phyloP scores from a whole-genome alignment of 2,888 invertebrate species.

The Trichacis sp. region DNA sequence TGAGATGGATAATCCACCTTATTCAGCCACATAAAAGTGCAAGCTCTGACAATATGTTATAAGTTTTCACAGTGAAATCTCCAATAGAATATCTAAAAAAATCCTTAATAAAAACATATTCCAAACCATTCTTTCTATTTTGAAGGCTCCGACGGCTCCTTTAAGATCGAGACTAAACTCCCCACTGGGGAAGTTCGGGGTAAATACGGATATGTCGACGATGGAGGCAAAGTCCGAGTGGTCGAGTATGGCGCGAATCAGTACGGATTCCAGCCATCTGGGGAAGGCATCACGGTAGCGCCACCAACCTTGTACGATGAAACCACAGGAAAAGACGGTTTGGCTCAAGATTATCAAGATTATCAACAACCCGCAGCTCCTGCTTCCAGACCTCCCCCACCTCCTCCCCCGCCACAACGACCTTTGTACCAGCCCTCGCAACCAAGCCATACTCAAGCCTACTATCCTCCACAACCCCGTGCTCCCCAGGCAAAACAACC shows the following conservation, averaged over 20 bases:
- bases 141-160: slow-evolving; percentile 83
- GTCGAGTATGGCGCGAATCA: slow-evolving; percentile 91
- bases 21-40: too few relatives aligned
- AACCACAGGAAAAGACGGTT: slow-evolving; percentile 61
- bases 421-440: slow-evolving; percentile 34
- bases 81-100: too few relatives aligned
- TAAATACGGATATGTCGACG: slow-evolving; percentile 91
- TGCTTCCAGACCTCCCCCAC: slow-evolving; percentile 51
- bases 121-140: too few relatives aligned
- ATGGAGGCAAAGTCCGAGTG: slow-evolving; percentile 82
- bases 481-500: slow-evolving; percentile 47
- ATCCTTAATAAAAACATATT: too few relatives aligned
- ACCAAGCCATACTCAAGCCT: slow-evolving; percentile 57
- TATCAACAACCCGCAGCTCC: slow-evolving; percentile 48
- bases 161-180: slow-evolving; percentile 90
- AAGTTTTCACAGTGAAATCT: too few relatives aligned
- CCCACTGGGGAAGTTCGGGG: slow-evolving; percentile 87
- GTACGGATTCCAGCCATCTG: slow-evolving; percentile 87
- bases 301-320: slow-evolving; percentile 70
- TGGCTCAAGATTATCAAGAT: slow-evolving; percentile 55
- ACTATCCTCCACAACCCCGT: slow-evolving; percentile 48
- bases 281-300: slow-evolving; percentile 86
- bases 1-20: too few relatives aligned
- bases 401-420: slow-evolving; percentile 46
- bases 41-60: too few relatives aligned